These are phyloP conservation scores for Leuciscus waleckii DNA, from an alignment of 2,797 vertebrate species.

Conservation along the genomic window DNA sequence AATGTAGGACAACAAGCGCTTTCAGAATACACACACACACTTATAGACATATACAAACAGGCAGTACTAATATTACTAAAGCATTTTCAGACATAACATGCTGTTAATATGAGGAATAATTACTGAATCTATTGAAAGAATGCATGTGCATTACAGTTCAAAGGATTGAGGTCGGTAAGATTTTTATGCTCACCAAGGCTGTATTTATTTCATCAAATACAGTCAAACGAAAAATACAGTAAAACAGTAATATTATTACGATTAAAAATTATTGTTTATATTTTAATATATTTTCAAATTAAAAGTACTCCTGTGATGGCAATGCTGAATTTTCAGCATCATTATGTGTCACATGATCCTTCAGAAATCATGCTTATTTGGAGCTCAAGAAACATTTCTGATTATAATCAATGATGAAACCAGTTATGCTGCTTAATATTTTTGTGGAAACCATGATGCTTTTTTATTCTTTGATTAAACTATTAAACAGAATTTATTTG, in stretches of 20 bases:
- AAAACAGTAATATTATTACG: not conserved
- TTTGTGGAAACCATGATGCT: no score
- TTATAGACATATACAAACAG: conserved; percentile 25
- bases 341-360: not conserved
- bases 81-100: not conserved
- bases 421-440: not conserved
- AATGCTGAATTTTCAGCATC: not conserved
- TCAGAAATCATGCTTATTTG: not conserved
- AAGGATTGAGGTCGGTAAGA: not conserved
- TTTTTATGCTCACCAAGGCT: not conserved
- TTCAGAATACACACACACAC: conserved; percentile 24
- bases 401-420: no score
- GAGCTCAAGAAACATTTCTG: not conserved
- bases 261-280: not conserved
- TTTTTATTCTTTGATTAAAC: no score
- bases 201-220: not conserved
- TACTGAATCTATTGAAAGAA: not conserved
- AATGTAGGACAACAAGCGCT: conserved; percentile 75
- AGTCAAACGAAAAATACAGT: not conserved
- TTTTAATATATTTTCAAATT: not conserved
- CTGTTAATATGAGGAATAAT: not conserved
- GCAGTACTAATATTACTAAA: conserved; percentile 20
- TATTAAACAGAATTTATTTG: no score
- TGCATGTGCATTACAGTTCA: not conserved
- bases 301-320: not conserved